Percentiles rank a stretch among this genome's conserved stretches.
Conservation (phyloP, 2,113 vertebrate species). For the Polypterus senegalus region DNA sequence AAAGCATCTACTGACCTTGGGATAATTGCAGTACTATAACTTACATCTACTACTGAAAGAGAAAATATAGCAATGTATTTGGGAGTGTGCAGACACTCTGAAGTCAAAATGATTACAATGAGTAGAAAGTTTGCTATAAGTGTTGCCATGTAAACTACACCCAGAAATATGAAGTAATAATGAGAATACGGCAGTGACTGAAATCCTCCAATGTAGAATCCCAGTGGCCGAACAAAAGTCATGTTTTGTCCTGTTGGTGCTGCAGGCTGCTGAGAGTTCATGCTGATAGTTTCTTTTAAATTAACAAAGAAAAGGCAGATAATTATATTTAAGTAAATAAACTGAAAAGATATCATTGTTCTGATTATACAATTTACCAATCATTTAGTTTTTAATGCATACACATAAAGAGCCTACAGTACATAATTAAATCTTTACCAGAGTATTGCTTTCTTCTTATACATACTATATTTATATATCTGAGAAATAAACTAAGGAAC, state of each 20-base stretch:
- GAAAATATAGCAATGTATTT: conserved; percentile 17
- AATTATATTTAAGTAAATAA: no score
- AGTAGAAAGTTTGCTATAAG: conserved; percentile 11
- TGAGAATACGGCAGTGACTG: conserved; percentile 5
- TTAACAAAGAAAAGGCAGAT: no score
- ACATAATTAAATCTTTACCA: no score
- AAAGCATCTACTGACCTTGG: conserved; percentile 13
- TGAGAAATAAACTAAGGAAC: no score
- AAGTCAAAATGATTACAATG: conserved; percentile 11
- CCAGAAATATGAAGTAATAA: conserved; percentile 14
- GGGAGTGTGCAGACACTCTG: conserved; percentile 11
- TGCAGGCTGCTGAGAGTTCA: no score
- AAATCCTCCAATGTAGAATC: conserved; percentile 17
- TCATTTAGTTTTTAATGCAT: no score
- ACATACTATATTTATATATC: no score
- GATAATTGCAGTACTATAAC: conserved; percentile 13
- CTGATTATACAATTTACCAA: no score
- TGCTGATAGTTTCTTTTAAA: no score
- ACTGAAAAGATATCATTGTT: no score
- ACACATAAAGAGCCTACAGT: no score
- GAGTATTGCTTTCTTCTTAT: no score
- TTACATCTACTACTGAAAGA: conserved; percentile 13
- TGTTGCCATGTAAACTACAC: conserved; percentile 13
- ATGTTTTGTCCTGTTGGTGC: not conserved
- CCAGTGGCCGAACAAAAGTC: conserved; percentile 13